Conservation (phyloP, 1,140 invertebrate genomes). For the Maniola jurtina region DNA sequence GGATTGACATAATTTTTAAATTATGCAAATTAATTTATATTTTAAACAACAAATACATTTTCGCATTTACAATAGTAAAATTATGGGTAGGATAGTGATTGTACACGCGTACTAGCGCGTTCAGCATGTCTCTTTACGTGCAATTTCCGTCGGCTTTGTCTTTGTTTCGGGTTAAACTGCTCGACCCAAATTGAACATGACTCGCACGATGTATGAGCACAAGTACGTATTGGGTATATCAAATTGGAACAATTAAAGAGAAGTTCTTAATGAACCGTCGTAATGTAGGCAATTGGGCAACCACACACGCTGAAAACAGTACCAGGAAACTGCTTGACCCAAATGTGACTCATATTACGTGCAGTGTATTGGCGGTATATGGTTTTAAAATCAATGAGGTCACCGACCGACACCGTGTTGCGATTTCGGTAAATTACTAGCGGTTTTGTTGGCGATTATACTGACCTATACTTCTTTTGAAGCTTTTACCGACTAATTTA, state of each 20-base stretch:
- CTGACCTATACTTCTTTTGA: slow-evolving; percentile 2
- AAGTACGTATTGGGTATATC: neutral
- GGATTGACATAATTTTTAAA: too few relatives aligned
- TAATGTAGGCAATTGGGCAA: neutral
- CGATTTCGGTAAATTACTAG: slow-evolving; percentile 1
- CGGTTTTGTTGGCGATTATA: slow-evolving; percentile 1
- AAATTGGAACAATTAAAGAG: neutral
- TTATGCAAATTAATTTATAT: too few relatives aligned
- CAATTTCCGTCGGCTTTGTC: too few relatives aligned
- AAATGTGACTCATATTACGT: slow-evolving; percentile 10
- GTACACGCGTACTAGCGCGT: too few relatives aligned
- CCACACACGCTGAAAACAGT: neutral
- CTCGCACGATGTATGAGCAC: neutral
- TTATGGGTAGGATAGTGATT: too few relatives aligned
- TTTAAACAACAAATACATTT: too few relatives aligned
- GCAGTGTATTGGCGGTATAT: neutral
- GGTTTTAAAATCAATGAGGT: slow-evolving; percentile 2
- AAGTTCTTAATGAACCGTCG: neutral
- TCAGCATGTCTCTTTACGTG: too few relatives aligned
- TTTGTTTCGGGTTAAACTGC: neutral
- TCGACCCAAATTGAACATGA: neutral
- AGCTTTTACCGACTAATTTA: neutral
- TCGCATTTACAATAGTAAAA: too few relatives aligned
- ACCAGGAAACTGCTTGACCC: slow-evolving; percentile 5
- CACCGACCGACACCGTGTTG: neutral